phyloP scores from a whole-genome alignment of 2,113 vertebrate genomes.

The Tachysurus fulvidraco region DNA sequence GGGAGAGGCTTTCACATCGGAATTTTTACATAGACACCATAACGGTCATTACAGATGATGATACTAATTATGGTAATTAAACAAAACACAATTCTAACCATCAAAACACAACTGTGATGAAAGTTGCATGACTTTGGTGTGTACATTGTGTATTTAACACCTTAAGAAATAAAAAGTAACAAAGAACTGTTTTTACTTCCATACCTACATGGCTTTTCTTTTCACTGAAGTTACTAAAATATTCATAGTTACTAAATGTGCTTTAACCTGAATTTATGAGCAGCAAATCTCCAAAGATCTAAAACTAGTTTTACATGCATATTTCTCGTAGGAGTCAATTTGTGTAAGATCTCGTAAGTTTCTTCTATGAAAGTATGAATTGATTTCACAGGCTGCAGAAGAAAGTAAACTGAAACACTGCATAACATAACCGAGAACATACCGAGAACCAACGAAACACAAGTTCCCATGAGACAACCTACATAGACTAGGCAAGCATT shows the following conservation, averaged over 20 bases:
- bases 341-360: background rate
- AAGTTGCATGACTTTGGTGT: constrained; percentile 28
- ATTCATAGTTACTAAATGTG: background rate
- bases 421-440: constrained; percentile 11
- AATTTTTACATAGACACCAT: background rate
- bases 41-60: constrained; percentile 27
- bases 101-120: constrained; percentile 27
- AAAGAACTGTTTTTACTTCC: background rate
- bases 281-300: background rate
- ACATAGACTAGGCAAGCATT: constrained; percentile 13
- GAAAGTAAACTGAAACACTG: background rate
- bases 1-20: background rate
- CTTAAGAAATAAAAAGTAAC: constrained; percentile 37
- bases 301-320: background rate
- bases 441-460: background rate
- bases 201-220: background rate
- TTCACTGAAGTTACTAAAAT: background rate
- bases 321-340: background rate
- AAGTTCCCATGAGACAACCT: constrained; percentile 5
- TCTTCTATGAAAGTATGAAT: background rate
- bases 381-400: constrained; percentile 12
- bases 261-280: background rate
- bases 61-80: constrained; percentile 43
- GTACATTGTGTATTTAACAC: constrained; percentile 35
- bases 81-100: background rate